phyloP scores from a whole-genome alignment of 1,140 invertebrate genomes.

The Tetraneura akinire region DNA sequence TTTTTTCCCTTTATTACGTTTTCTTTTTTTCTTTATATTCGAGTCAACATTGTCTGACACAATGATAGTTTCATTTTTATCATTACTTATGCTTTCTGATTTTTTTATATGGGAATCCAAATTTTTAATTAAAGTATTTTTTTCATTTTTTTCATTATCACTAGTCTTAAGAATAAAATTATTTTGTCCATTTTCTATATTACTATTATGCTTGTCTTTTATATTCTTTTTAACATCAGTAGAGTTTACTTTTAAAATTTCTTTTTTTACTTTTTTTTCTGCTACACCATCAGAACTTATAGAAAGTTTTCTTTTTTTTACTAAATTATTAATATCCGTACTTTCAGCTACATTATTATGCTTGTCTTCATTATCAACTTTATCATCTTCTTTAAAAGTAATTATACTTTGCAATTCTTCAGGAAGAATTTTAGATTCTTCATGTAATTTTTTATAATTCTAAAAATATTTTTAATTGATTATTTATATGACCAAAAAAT shows the following conservation, averaged over 20 bases:
- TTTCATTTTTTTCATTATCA: conserved; percentile 37
- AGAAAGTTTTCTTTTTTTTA: conserved; percentile 40
- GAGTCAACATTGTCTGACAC: conserved; percentile 56
- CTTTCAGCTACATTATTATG: conserved; percentile 54
- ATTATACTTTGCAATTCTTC: conserved; percentile 49
- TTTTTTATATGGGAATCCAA: conserved; percentile 8
- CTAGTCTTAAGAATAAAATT: conserved; percentile 23
- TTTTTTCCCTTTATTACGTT: conserved; percentile 61
- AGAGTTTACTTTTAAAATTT: neutral
- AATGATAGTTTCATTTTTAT: conserved; percentile 60
- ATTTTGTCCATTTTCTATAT: neutral
- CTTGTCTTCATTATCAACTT: conserved; percentile 54
- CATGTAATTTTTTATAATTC: conserved; percentile 37
- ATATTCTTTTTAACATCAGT: conserved; percentile 52
- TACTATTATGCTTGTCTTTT: conserved; percentile 57
- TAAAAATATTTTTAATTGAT: neutral
- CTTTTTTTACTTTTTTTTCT: conserved; percentile 30
- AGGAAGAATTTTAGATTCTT: conserved; percentile 27
- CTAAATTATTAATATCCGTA: neutral
- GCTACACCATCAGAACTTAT: neutral
- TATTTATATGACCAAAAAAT: no score
- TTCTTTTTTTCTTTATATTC: conserved; percentile 60
- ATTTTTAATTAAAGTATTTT: neutral
- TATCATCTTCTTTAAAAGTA: conserved; percentile 50
- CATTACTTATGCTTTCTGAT: conserved; percentile 21